Evolutionary conservation across 2,797 vertebrate species (phyloP), one percentile per base, ranked within the genome.

Genomic region (Darevskia mixta): DNA sequence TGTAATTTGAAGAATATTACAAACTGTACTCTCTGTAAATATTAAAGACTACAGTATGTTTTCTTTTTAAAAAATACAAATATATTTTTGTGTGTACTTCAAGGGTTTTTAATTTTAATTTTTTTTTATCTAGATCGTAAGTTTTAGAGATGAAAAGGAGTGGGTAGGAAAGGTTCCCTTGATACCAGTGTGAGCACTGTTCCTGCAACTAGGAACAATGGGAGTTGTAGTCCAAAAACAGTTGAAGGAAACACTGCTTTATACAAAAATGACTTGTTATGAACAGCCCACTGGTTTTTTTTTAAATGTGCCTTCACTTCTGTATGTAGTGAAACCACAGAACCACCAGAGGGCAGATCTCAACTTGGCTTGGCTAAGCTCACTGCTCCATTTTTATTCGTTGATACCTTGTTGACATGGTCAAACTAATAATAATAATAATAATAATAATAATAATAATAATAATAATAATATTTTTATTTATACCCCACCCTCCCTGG

Each of bases 321-420:
- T 58, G 27, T 15, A 41, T 71, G 64, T 61, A 72, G 79, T 89
- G 81, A 38, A 81, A 8, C 1, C 17, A 75, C 27, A 23, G 5
- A 13, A 64, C 78, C 88, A 81, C 83, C 43, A 86, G 88, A 76
- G 88, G 71, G 88, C 83, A 82, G 78, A 66, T 8, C 32, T n/a
- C 18, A 64, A 38, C 67, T 55, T 84, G 4, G 10, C 25, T 64
- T 73, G 17, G 2, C 43, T 43, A 82, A 75, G 49, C 18, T 49
- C 69, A 41, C 20, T 38, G 2, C 43, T 29, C 75, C 27, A 1
- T 41, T 9, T 66, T 61, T 5, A 35, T 6, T 35, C 4, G 61
- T 35, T 58, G 55, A 35, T 49, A n/a, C 43, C 29, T 45, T 18
- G 32, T 49, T 79, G 11, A 32, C 38, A 66, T 41, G 35, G 17